These are phyloP conservation scores for Gobio gobio DNA, from an alignment of 2,113 vertebrate genomes.

Conservation along the genomic window DNA sequence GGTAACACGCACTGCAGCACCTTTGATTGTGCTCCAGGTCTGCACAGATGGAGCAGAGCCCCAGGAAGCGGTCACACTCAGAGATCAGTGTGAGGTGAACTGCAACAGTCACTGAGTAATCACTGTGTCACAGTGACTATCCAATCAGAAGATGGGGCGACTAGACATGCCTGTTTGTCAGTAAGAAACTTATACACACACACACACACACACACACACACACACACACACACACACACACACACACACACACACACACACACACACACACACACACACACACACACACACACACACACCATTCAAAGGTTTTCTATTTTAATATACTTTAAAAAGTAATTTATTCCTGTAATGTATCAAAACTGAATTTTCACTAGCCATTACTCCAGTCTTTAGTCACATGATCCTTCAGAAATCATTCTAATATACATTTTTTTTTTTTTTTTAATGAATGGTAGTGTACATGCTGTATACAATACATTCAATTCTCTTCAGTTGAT, in stretches of 20 bases:
- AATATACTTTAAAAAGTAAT: not conserved
- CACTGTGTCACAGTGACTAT: not conserved
- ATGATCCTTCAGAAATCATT: too few species aligned
- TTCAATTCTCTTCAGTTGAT: not conserved
- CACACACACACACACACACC: not conserved
- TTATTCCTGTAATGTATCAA: not conserved
- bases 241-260: not conserved
- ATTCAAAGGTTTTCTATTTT: not conserved
- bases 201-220: not conserved
- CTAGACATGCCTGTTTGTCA: not conserved
- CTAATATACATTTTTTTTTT: too few species aligned
- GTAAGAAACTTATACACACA: not conserved
- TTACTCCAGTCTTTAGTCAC: not conserved
- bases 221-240: not conserved
- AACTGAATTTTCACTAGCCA: not conserved
- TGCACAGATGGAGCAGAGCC: constrained; percentile 61
- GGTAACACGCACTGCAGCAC: constrained; percentile 35
- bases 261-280: not conserved
- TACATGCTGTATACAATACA: too few species aligned
- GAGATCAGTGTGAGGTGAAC: constrained; percentile 58
- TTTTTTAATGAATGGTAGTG: too few species aligned
- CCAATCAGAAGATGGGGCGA: not conserved
- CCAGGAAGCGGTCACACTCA: constrained; percentile 60
- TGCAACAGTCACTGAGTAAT: constrained; percentile 23
- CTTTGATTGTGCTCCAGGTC: constrained; percentile 66